These are phyloP conservation scores for Drosophila cracens DNA, from an alignment of 2,888 invertebrate species.

Conservation along the genomic window DNA sequence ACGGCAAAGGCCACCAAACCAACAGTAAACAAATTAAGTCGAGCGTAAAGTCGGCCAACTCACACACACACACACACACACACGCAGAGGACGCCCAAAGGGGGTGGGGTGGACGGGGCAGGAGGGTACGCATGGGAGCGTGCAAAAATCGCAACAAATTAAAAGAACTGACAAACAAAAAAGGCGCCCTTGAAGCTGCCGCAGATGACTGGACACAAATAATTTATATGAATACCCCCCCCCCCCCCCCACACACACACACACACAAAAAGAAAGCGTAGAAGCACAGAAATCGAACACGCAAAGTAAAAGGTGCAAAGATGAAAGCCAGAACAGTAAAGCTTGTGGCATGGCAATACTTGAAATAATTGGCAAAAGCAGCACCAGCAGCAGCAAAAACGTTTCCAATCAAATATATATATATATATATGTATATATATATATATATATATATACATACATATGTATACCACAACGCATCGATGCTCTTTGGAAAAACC, in stretches of 20 bases:
- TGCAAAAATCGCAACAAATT: constrained; percentile 75
- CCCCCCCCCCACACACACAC: neutral
- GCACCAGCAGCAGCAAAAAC: neutral
- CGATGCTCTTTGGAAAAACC: neutral
- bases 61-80: neutral
- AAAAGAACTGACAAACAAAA: constrained; percentile 68
- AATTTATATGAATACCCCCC: constrained; percentile 26
- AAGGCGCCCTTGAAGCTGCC: constrained; percentile 44
- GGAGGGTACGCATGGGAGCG: constrained; percentile 56
- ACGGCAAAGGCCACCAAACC: constrained; percentile 66
- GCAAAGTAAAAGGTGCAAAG: neutral
- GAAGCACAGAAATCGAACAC: constrained; percentile 7
- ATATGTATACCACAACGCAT: neutral
- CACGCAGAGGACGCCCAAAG: neutral
- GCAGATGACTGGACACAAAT: constrained; percentile 56
- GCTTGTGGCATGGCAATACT: constrained; percentile 8
- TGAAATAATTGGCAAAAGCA: constrained; percentile 39
- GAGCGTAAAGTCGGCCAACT: constrained; percentile 71
- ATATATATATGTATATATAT: neutral
- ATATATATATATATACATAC: no score
- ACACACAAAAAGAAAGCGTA: constrained; percentile 8
- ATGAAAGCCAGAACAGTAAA: constrained; percentile 2
- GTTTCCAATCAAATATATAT: constrained; percentile 9
- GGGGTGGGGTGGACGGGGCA: neutral
- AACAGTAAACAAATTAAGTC: constrained; percentile 80